phyloP scores from a whole-genome alignment of 2,113 vertebrate genomes.

The Aythya baeri region DNA sequence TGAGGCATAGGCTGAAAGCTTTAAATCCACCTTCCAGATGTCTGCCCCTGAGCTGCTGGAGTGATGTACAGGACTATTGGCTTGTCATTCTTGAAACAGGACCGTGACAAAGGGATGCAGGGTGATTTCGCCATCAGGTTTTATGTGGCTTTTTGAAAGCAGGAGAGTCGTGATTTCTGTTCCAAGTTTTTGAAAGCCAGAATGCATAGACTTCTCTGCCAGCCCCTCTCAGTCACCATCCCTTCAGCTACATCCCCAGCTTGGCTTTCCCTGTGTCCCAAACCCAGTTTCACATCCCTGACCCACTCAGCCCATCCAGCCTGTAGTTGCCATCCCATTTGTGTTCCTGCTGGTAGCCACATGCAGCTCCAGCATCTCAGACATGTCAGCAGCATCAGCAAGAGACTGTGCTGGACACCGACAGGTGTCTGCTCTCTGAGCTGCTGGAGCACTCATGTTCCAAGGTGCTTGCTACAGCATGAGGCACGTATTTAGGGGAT shows the following conservation, averaged over 20 bases:
- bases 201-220: background rate
- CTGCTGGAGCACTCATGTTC: background rate
- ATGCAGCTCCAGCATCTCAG: background rate
- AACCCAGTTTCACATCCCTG: background rate
- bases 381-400: background rate
- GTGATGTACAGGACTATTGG: conserved; percentile 34
- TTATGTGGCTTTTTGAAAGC: background rate
- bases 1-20: conserved; percentile 1
- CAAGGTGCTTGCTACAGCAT: background rate
- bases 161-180: background rate
- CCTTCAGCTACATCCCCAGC: background rate
- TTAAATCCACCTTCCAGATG: conserved; percentile 25
- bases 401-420: accelerated
- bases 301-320: background rate
- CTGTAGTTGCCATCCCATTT: background rate
- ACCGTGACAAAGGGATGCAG: background rate
- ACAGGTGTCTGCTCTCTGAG: background rate
- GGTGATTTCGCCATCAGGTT: background rate
- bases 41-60: background rate
- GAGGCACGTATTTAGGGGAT: background rate
- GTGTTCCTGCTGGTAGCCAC: background rate
- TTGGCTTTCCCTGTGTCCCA: background rate
- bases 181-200: background rate
- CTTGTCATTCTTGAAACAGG: background rate
- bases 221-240: background rate